Base-by-base conservation (phyloP, 2,113 vertebrate genomes). In the Isichthys henryi region DNA sequence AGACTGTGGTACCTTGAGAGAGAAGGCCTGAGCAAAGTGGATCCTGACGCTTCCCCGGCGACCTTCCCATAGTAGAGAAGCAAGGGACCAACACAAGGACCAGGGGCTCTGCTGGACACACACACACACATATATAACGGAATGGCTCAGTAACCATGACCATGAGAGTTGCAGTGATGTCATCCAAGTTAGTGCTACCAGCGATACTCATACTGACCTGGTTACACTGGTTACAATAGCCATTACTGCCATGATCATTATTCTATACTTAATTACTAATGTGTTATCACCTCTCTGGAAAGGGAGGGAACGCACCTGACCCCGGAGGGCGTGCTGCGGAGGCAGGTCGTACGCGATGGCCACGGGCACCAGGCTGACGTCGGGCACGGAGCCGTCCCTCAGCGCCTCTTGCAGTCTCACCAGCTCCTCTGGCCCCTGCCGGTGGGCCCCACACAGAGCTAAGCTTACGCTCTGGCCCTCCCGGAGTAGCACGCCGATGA, bases 21-120 rank as follows among this genome's bases (percentile, higher is more conserved):
- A 98, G 94, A 98, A 98, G 10, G 98, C 97, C 93, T 98, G 97
- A 1, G 94, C 95, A 0, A 99, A 92, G 89, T 98, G 96, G 88
- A 98, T 94, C 19, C 96, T 95, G 89, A 95, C 94, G 3, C 92
- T 94, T 90, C 97, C 95, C 3, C 45, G 91, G 0, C 89, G 92
- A 49, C 10, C 91, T 15, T 6, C 88, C 88, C 90, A 94, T 0
- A 92, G 84, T 74, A 93, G 21, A 52, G 92, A 93, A 87, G 90
- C 88, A 21, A 94, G 89, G 91, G 91, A 92, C 62, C 48, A 85
- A 88, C 94, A 66, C 58, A 93, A 39, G 88, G 93, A 91, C 85
- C 85, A 70, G 1, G 93, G 19, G 13, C 92, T 91, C 88, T 94
- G 90, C 95, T 95, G 91, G 87, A 23, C 56, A 58, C 53, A 56